Base-by-base conservation (phyloP, 2,113 vertebrate species). In the Tichodroma muraria region DNA sequence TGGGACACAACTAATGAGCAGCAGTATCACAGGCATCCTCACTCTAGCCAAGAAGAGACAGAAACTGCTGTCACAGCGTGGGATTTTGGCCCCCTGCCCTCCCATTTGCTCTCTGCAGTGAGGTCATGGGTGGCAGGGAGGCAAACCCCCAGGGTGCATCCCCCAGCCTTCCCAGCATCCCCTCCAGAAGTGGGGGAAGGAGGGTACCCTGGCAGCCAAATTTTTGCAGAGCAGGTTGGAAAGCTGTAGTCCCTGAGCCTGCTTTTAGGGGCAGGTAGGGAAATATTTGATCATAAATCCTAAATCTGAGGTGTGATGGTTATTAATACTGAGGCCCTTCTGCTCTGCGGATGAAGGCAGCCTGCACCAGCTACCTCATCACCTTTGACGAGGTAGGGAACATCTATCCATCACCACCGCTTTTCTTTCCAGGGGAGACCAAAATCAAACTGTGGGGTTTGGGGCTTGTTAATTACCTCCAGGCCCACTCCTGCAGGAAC, bases 81-180 rank as follows among this genome's bases (percentile, higher is more conserved):
- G 33, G 37, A 18, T 93, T 93, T 80, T 89, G 90, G 85, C 40
- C 40, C 15, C n/a, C 28, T 94, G 88, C 77, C 80, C 80, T 90
- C 52, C 17, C 0, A 2, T 57, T 93, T 2, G 2, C 75, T 82
- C 0, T 0, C 56, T 66, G 60, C 60, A 84, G 23, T 40, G 42
- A 80, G 50, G 50, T 56, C 54, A 50, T 3, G 14, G 73, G 69
- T 9, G 6, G 25, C 42, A 45, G 49, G 25, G 28, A 92, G 31
- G 20, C 27, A 81, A 21, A 45, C 3, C 13, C 4, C 5, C 35
- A 31, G 63, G 31, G 35, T 54, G 38, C n/a, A 49, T 10, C 42
- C 45, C 45, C 1, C 24, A 22, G 42, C 33, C 45, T 24, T 85
- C 52, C 54, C 53, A 75, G 38, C 10, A 65, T 8, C 23, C 17